These are phyloP conservation scores for Oithona nana DNA, from an alignment of 2,888 invertebrate genomes.

Conservation along the genomic window DNA sequence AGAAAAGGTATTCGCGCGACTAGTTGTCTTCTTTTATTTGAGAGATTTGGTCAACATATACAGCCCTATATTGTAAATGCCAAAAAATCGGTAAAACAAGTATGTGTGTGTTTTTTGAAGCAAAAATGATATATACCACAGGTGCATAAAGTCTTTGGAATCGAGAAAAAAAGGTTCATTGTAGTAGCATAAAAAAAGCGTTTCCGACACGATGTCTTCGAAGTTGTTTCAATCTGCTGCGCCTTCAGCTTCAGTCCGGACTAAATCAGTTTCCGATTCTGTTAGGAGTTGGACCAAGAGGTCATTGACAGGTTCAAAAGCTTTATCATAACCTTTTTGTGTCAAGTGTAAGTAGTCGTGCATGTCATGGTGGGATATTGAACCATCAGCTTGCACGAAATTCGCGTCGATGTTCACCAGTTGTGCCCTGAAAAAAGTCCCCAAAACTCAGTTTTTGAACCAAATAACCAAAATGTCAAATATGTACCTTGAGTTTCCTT, in stretches of 20 bases:
- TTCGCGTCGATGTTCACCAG: constrained; percentile 58
- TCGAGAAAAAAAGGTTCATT: too few species aligned
- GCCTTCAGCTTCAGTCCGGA: constrained; percentile 13
- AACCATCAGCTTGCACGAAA: constrained; percentile 40
- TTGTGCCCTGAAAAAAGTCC: constrained; percentile 39
- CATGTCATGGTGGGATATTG: constrained; percentile 74
- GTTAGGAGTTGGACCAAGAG: constrained; percentile 52
- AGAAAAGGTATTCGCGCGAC: too few species aligned
- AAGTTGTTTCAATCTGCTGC: not conserved
- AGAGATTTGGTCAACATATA: too few species aligned
- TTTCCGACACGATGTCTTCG: too few species aligned
- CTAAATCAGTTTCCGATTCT: constrained; percentile 33
- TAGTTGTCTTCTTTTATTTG: too few species aligned
- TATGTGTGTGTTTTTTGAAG: too few species aligned
- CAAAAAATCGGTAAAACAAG: too few species aligned
- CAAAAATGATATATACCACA: too few species aligned
- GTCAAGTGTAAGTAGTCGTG: constrained; percentile 75
- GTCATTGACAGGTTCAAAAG: constrained; percentile 65
- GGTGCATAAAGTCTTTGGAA: too few species aligned
- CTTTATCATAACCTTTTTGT: constrained; percentile 64
- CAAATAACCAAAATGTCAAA: not conserved
- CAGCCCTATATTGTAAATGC: too few species aligned
- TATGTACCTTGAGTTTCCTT: constrained; percentile 30
- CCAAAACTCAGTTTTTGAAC: not conserved
- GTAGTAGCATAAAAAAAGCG: too few species aligned